Evolutionary conservation across 2,888 invertebrate species (phyloP).

Genomic region (Cataglyphis albicans): DNA sequence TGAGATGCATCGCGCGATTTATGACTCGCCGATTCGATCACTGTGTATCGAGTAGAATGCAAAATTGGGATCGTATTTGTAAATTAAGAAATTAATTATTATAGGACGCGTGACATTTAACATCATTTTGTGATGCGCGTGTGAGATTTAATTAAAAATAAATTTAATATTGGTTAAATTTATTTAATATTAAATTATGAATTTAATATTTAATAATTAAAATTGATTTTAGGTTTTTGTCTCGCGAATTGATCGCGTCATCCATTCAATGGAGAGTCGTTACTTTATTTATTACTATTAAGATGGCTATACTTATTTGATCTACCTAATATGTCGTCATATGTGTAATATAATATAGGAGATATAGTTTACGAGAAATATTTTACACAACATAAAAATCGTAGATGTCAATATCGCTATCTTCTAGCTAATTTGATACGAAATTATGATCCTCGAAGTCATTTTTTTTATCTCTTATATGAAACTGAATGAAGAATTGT

Average conservation of each 20-base stretch:
- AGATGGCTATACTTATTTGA: not conserved
- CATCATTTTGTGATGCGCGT: too few species aligned
- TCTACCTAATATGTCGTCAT: not conserved
- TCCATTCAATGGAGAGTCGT: not conserved
- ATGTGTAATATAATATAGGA: not conserved
- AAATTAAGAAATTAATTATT: not conserved
- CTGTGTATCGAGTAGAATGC: not conserved
- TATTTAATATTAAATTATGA: not conserved
- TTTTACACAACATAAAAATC: slow-evolving; percentile 36
- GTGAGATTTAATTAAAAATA: slow-evolving; percentile 4
- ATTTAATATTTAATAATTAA: not conserved
- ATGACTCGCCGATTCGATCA: not conserved
- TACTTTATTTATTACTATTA: slow-evolving; percentile 15
- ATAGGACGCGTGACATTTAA: not conserved
- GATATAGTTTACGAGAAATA: slow-evolving; percentile 28
- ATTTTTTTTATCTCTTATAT: slow-evolving; percentile 37
- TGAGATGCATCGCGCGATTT: slow-evolving; percentile 10
- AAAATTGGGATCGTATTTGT: not conserved
- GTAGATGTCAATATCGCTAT: not conserved
- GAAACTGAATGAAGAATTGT: slow-evolving; percentile 64
- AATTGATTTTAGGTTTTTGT: not conserved
- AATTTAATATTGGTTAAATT: not conserved
- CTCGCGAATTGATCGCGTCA: not conserved
- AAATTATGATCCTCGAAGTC: not conserved
- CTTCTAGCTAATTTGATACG: not conserved